These are phyloP conservation scores for Drosophila bocki DNA, from an alignment of 1,140 invertebrate genomes.

Conservation along the genomic window DNA sequence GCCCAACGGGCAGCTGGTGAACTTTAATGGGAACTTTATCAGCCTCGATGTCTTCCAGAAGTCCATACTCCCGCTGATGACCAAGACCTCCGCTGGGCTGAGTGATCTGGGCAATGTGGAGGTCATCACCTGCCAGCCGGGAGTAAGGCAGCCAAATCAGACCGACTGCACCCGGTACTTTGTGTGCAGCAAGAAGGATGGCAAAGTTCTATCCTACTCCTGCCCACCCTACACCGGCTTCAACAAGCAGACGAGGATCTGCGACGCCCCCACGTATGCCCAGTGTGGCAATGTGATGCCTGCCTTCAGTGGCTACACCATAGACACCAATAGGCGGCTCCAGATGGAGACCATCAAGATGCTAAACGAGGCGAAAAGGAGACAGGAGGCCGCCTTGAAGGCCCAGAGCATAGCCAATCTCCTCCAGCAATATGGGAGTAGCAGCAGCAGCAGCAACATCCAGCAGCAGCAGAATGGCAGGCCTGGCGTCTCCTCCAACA, in stretches of 20 bases:
- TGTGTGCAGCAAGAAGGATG: slow-evolving; percentile 85
- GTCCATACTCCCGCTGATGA: slow-evolving; percentile 74
- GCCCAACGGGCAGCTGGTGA: slow-evolving; percentile 62
- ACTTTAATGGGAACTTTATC: slow-evolving; percentile 82
- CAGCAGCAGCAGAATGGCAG: slow-evolving; percentile 8
- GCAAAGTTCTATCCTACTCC: slow-evolving; percentile 84
- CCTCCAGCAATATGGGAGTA: slow-evolving; percentile 66
- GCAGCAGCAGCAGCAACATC: slow-evolving; percentile 1
- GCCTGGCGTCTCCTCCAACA: slow-evolving; percentile 29
- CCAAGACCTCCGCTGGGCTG: slow-evolving; percentile 34
- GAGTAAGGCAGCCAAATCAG: slow-evolving; percentile 85
- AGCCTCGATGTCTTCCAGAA: slow-evolving; percentile 78
- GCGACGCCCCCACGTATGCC: slow-evolving; percentile 84
- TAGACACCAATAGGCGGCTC: slow-evolving; percentile 66
- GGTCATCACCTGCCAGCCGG: slow-evolving; percentile 85
- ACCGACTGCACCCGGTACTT: slow-evolving; percentile 86
- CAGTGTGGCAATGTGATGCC: slow-evolving; percentile 68
- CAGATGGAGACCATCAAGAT: slow-evolving; percentile 75
- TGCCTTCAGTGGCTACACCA: slow-evolving; percentile 54
- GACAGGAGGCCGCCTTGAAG: slow-evolving; percentile 70
- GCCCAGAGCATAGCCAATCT: slow-evolving; percentile 74
- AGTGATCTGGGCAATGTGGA: slow-evolving; percentile 76
- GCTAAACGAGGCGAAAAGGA: slow-evolving; percentile 69
- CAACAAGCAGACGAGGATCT: slow-evolving; percentile 85
- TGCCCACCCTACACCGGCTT: slow-evolving; percentile 86